These are phyloP conservation scores for Thrips palmi DNA, from an alignment of 1,140 invertebrate species.

Conservation along the genomic window DNA sequence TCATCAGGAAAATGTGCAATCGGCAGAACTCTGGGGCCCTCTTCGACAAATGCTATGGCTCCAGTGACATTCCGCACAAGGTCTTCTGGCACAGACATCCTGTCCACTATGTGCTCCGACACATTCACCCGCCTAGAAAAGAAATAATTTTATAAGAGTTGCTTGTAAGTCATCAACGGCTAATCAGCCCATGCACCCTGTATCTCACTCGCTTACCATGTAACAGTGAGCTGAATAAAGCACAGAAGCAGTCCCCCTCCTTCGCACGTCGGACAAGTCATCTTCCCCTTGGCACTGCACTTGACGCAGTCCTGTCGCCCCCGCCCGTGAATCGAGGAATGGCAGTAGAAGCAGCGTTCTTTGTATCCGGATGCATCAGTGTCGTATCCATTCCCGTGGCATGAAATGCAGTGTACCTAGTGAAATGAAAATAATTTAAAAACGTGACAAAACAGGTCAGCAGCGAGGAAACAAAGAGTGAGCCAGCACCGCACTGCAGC, in stretches of 20 bases:
- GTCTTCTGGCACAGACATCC: conserved; percentile 28
- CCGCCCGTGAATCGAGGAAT: conserved; percentile 23
- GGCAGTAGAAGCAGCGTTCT: conserved; percentile 28
- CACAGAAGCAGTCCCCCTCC: conserved; percentile 29
- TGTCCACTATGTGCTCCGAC: conserved; percentile 28
- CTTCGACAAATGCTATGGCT: conserved; percentile 32
- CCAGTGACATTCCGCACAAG: conserved; percentile 29
- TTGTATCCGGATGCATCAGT: conserved; percentile 22
- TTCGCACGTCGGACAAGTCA: conserved; percentile 26
- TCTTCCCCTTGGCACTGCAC: conserved; percentile 28
- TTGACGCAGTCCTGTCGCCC: conserved; percentile 26
- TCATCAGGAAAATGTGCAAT: conserved; percentile 31
- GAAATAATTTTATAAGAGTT: not conserved
- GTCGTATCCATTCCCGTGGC: conserved; percentile 27
- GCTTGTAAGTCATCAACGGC: not conserved
- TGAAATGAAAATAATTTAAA: conserved; percentile 9
- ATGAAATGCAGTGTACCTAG: conserved; percentile 25
- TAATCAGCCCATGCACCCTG: not conserved
- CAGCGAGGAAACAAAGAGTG: not conserved
- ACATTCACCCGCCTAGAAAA: conserved; percentile 23
- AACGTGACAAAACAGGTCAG: not conserved
- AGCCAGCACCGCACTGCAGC: not conserved
- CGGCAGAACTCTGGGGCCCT: conserved; percentile 26
- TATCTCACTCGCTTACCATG: conserved; percentile 23
- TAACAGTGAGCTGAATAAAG: conserved; percentile 29